Percentiles rank a stretch among this genome's conserved stretches.
These are phyloP conservation scores for Lithodes maja DNA, from an alignment of 2,888 invertebrate species.

Conservation along the genomic window DNA sequence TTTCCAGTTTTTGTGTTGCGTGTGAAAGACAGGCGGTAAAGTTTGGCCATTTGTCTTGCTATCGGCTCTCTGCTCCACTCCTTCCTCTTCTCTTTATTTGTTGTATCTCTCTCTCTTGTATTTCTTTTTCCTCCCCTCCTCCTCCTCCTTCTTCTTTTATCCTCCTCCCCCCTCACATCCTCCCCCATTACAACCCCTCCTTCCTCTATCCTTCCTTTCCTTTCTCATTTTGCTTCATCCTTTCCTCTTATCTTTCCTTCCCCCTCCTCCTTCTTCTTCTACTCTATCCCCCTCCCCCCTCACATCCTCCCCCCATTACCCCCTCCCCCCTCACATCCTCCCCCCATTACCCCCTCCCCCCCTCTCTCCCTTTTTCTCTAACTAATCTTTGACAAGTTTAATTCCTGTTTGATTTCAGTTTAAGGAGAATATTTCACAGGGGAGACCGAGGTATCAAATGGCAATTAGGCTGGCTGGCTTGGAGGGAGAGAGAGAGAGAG, in stretches of 20 bases:
- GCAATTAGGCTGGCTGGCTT: background rate
- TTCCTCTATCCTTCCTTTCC: background rate
- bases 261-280: background rate
- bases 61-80: too few relatives aligned
- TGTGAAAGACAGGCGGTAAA: background rate
- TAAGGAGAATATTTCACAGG: too few relatives aligned
- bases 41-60: background rate
- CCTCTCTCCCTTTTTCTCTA: conserved; percentile 3
- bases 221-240: background rate
- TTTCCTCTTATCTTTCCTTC: background rate
- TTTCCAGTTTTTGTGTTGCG: background rate
- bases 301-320: background rate
- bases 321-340: background rate
- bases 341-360: background rate
- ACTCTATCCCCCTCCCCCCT: background rate
- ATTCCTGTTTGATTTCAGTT: too few relatives aligned
- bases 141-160: background rate
- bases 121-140: background rate
- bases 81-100: background rate
- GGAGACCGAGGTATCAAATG: background rate
- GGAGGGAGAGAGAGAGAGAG: background rate
- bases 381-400: too few relatives aligned
- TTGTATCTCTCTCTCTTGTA: too few relatives aligned
- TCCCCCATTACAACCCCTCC: background rate
- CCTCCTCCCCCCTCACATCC: background rate